These are phyloP conservation scores for Micronisus gabar DNA, from an alignment of 2,113 vertebrate species.

Conservation along the genomic window DNA sequence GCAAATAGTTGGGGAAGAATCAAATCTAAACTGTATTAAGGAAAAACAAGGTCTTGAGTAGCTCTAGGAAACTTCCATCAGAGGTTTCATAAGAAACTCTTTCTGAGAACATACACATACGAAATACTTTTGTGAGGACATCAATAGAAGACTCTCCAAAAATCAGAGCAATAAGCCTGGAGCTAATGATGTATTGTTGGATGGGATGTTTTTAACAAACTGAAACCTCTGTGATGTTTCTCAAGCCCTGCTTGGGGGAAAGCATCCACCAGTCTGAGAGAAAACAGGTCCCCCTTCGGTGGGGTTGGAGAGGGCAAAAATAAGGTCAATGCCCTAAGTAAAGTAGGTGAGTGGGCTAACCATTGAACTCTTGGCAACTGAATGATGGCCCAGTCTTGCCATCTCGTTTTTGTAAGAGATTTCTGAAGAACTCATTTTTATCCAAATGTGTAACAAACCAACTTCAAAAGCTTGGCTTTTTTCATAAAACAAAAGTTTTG, in stretches of 20 bases:
- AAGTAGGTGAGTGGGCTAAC: not conserved
- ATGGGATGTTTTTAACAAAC: not conserved
- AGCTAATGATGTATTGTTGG: not conserved
- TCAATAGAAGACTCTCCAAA: not conserved
- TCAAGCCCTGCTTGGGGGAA: not conserved
- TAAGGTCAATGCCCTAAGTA: not conserved
- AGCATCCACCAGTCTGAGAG: not conserved
- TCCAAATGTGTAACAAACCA: not conserved
- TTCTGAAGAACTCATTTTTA: not conserved
- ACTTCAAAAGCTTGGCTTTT: not conserved
- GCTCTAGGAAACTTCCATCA: not conserved
- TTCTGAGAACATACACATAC: not conserved
- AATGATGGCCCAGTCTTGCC: not conserved
- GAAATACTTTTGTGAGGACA: not conserved
- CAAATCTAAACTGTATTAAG: not conserved
- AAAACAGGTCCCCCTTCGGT: accelerated
- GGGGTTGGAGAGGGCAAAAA: not conserved
- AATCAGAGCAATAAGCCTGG: not conserved
- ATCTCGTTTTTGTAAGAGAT: not conserved
- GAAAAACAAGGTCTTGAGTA: not conserved
- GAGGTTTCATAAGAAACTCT: not conserved
- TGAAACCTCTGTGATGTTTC: not conserved
- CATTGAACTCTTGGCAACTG: not conserved
- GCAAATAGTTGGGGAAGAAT: not conserved
- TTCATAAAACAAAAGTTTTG: not conserved